phyloP scores from a whole-genome alignment of 2,888 invertebrate species.

The Oeneis ivallda region DNA sequence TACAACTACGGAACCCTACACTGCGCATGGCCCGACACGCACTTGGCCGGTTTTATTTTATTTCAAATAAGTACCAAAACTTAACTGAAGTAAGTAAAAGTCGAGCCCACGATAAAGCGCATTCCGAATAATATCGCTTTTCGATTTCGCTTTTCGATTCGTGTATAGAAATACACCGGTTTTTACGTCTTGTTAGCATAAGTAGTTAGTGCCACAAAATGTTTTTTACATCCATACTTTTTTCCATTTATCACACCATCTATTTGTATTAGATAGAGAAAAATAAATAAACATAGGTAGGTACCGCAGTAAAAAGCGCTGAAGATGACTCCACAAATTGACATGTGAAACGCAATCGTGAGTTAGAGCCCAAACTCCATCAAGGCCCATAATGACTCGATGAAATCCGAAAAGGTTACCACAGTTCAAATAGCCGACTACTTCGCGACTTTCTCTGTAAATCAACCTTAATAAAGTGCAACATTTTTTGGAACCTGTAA shows the following conservation, averaged over 20 bases:
- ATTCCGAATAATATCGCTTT: too few relatives aligned
- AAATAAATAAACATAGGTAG: slow-evolving; percentile 17
- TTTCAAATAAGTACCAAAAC: too few relatives aligned
- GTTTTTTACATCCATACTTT: neutral
- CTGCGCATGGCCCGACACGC: too few relatives aligned
- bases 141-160: neutral
- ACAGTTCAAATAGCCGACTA: slow-evolving; percentile 54
- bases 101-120: too few relatives aligned
- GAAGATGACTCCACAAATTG: slow-evolving; percentile 36
- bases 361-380: slow-evolving; percentile 36
- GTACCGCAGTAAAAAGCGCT: slow-evolving; percentile 2
- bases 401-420: slow-evolving; percentile 59
- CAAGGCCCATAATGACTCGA: slow-evolving; percentile 40
- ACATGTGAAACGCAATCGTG: slow-evolving; percentile 34
- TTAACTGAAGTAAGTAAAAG: too few relatives aligned
- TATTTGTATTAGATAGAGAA: neutral
- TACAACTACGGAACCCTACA: too few relatives aligned
- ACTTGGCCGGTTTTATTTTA: too few relatives aligned
- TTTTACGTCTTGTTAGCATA: too few relatives aligned
- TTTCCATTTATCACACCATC: neutral
- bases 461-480: slow-evolving; percentile 38
- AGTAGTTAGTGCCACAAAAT: neutral
- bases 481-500: slow-evolving; percentile 44
- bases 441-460: slow-evolving; percentile 63
- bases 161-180: neutral